These are phyloP conservation scores for Linurgus olivaceus DNA, from an alignment of 2,797 vertebrate species.

Conservation along the genomic window DNA sequence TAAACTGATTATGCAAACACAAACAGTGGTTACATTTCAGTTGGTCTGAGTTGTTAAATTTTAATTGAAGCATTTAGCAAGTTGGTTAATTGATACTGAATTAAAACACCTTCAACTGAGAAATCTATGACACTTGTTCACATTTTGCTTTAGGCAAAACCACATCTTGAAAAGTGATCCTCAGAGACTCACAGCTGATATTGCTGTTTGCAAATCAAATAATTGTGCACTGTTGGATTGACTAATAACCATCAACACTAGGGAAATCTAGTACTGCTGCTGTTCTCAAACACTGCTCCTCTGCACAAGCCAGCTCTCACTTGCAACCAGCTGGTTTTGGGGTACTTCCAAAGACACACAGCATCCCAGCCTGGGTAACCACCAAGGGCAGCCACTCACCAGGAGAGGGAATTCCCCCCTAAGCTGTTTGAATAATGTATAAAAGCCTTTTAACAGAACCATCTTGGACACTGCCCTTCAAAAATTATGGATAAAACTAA, in stretches of 20 bases:
- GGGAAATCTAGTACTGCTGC: neutral
- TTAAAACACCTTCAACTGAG: neutral
- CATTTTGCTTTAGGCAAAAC: neutral
- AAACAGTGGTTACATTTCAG: slow-evolving; percentile 8
- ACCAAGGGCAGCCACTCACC: neutral
- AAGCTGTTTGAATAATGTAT: neutral
- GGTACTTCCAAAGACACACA: neutral
- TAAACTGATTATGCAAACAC: neutral
- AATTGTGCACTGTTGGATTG: neutral
- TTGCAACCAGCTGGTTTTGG: neutral
- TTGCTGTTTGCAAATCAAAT: neutral
- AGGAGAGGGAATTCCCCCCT: neutral
- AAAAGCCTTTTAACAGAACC: neutral
- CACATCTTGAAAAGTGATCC: neutral
- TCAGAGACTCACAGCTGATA: neutral
- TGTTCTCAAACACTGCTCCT: neutral
- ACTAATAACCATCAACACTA: neutral
- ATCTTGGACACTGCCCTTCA: neutral
- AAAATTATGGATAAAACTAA: neutral
- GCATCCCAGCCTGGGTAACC: neutral
- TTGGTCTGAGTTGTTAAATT: neutral
- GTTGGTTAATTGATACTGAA: slow-evolving; percentile 23
- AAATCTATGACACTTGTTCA: neutral
- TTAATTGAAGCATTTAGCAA: slow-evolving; percentile 17
- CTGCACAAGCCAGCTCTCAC: neutral